Evolutionary conservation across 2,888 invertebrate species (phyloP), one percentile per base, ranked within the genome.

Genomic region (Himalopsyche japonica): DNA sequence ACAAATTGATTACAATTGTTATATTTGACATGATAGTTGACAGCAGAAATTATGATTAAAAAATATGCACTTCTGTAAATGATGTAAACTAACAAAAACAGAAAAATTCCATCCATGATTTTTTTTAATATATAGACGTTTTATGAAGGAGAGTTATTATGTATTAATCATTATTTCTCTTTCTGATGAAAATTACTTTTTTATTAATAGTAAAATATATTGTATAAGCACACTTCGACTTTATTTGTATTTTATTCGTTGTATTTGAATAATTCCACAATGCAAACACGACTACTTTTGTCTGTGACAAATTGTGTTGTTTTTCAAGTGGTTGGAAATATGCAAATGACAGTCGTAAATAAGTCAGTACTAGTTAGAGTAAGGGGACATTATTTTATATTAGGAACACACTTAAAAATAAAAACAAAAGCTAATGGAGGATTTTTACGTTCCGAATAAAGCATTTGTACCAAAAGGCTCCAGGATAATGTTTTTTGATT

Each of bases 291-390:
- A 30, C 37, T 37, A 77, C 77, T 70, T 27, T 70, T 5, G 30
- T 27, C 79, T 8, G 82, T 57, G 82, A 82, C 82, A 82, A 82
- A 82, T 82, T 27, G 57, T 64, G 57, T 79, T 82, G 79, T 64
- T 82, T 79, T 82, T 82, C 49, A 34, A 82, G 70, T 37, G 80
- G 30, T 37, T 49, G 81, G 57, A 79, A 83, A 82, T 84, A 84
- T 84, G 84, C 84, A 84, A 84, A 84, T 82, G 79, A 70, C 77
- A 82, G 78, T 82, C 84, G 84, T 84, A 82, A 84, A 84, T 82
- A 84, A 82, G 82, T 79, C 81, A 70, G 37, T 32, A 43, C 79
- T 76, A 49, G 57, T 82, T 84, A 79, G 70, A 79, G 48, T 37
- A 43, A 70, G 49, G 78, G 34, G 57, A 47, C 76, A 76, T 80